Conservation (phyloP, 2,888 invertebrate species). For the Aspidapion aeneum region DNA sequence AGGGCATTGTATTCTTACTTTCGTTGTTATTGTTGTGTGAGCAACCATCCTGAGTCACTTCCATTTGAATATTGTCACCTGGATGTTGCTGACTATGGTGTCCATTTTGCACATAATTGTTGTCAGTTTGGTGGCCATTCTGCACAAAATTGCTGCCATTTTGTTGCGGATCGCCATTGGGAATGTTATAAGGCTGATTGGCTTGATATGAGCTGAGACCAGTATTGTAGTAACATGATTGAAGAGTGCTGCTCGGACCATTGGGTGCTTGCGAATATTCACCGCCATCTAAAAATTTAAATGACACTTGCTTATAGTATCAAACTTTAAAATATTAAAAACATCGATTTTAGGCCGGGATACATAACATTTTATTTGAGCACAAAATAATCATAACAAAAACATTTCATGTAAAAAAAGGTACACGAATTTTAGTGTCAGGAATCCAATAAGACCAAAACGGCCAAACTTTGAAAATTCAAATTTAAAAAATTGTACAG, state of each 20-base stretch:
- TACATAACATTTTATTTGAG: too few relatives aligned
- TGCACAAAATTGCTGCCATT: not conserved
- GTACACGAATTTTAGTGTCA: too few relatives aligned
- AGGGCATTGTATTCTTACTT: conserved; percentile 24
- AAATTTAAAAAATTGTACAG: too few relatives aligned
- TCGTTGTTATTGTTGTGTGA: not conserved
- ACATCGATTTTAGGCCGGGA: too few relatives aligned
- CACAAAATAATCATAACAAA: too few relatives aligned
- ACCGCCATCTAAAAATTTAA: not conserved
- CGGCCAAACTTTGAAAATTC: too few relatives aligned
- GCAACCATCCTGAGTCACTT: not conserved
- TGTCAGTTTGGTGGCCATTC: not conserved
- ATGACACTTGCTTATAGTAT: too few relatives aligned
- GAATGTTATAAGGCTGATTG: not conserved
- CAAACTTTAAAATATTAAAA: not conserved
- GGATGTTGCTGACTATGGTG: too few relatives aligned
- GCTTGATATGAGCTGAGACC: not conserved
- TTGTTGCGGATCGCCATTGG: not conserved
- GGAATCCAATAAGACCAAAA: too few relatives aligned
- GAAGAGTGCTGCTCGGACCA: not conserved
- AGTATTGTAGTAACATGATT: not conserved
- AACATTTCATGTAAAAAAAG: too few relatives aligned
- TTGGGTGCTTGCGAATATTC: not conserved
- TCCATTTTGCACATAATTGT: not conserved
- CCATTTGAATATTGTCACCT: not conserved